Conservation (phyloP, 2,888 invertebrate genomes). For the Syrista parreyssii region DNA sequence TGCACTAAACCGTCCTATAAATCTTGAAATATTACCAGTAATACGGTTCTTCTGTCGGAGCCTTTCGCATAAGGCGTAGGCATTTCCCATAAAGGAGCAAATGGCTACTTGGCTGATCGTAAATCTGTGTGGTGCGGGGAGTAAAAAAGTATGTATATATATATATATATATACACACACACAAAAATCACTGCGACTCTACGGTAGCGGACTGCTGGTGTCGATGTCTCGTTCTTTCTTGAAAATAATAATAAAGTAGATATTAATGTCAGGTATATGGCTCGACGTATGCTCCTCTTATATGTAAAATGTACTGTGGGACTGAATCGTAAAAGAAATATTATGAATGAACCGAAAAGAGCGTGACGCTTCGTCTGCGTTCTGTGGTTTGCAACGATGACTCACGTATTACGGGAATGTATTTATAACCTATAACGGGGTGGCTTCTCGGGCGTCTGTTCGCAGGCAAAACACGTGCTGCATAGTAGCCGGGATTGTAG, state of each 20-base stretch:
- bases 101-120: not conserved
- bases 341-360: not conserved
- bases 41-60: not conserved
- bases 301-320: not conserved
- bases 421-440: not conserved
- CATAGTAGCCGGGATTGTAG: not conserved
- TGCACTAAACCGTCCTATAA: not conserved
- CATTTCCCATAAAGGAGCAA: not conserved
- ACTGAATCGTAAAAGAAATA: not conserved
- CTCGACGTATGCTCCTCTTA: not conserved
- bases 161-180: too few relatives aligned
- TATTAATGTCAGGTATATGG: not conserved
- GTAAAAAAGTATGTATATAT: not conserved
- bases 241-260: not conserved
- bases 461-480: constrained; percentile 40
- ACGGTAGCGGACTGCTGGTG: not conserved
- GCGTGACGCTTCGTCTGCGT: not conserved
- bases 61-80: not conserved
- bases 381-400: not conserved
- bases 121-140: not conserved
- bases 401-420: not conserved
- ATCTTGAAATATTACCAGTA: not conserved
- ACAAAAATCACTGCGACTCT: not conserved
- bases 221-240: not conserved
- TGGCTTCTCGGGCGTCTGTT: constrained; percentile 6